phyloP scores from a whole-genome alignment of 2,113 vertebrate genomes.

The Nerophis lumbriciformis region DNA sequence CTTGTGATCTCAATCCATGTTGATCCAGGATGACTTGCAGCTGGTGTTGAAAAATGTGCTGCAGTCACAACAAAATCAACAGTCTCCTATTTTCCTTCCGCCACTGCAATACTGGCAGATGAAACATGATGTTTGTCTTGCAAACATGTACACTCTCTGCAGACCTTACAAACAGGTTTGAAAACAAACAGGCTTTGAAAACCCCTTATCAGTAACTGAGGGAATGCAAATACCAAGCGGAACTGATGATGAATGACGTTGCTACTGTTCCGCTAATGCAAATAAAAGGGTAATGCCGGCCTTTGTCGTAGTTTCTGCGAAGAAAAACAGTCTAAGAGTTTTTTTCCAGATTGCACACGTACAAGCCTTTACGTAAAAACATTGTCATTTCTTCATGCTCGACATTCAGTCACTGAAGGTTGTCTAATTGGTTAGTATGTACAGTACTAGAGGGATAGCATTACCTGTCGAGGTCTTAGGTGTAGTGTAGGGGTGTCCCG shows the following conservation, averaged over 20 bases:
- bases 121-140: slow-evolving; percentile 16
- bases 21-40: slow-evolving; percentile 28
- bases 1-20: background rate
- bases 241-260: background rate
- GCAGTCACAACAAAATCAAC: slow-evolving; percentile 14
- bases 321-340: background rate
- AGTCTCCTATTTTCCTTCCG: background rate
- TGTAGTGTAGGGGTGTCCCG: no score
- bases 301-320: background rate
- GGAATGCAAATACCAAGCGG: background rate
- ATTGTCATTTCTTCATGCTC: no score
- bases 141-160: slow-evolving; percentile 3
- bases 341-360: no score
- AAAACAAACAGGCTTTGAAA: slow-evolving; percentile 25
- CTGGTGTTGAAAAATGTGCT: slow-evolving; percentile 27
- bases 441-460: no score
- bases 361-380: no score
- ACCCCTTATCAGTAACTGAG: slow-evolving; percentile 4
- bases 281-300: background rate
- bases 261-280: background rate
- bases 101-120: slow-evolving; percentile 1
- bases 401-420: no score
- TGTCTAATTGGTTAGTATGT: no score
- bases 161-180: slow-evolving; percentile 21
- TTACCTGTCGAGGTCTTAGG: no score